These are phyloP conservation scores for Cerastis leucographa DNA, from an alignment of 2,888 invertebrate species.

Conservation along the genomic window DNA sequence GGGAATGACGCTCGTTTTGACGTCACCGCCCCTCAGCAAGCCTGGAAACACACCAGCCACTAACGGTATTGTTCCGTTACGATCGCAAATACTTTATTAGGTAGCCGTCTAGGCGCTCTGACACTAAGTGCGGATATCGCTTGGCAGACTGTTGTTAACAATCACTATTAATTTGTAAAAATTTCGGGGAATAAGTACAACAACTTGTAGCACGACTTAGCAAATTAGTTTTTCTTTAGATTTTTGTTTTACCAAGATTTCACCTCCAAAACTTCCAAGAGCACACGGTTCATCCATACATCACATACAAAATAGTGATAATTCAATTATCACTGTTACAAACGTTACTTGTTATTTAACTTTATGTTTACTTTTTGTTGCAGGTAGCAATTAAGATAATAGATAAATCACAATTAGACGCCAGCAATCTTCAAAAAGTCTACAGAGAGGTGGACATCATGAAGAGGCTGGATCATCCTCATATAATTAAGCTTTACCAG, in stretches of 20 bases:
- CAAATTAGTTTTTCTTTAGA: conserved; percentile 17
- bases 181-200: conserved; percentile 1
- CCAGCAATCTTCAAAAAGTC: conserved; percentile 97
- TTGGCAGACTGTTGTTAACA: conserved; percentile 22
- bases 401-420: conserved; percentile 97
- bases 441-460: conserved; percentile 99
- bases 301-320: not conserved
- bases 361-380: conserved; percentile 78
- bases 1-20: conserved; percentile 84
- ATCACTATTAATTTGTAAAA: conserved; percentile 8
- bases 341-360: conserved; percentile 29
- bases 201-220: conserved; percentile 6
- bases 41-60: conserved; percentile 75
- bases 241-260: conserved; percentile 4
- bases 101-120: conserved; percentile 35
- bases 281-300: not conserved
- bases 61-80: conserved; percentile 81
- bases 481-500: conserved; percentile 99
- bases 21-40: conserved; percentile 86
- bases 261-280: not conserved
- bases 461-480: conserved; percentile 98
- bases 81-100: conserved; percentile 61
- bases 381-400: conserved; percentile 99
- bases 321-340: conserved; percentile 19
- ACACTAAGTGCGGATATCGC: conserved; percentile 28